Percentiles rank a stretch among this genome's conserved stretches.
Conservation (phyloP, 1,140 invertebrate genomes). For the Drosophila azteca region DNA sequence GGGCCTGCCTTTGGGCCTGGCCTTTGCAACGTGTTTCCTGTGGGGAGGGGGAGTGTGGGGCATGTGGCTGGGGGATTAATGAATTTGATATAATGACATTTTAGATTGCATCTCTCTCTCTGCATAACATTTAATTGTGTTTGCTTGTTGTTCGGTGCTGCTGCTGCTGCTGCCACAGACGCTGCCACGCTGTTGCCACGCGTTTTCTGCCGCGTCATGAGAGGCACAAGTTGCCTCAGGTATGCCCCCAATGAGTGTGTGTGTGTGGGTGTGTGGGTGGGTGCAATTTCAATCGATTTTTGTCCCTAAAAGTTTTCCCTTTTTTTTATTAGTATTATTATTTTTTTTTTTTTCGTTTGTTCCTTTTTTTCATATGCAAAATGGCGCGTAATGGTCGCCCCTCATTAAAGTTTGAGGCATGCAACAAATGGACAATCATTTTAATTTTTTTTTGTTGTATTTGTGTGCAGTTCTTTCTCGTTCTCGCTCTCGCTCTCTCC, state of each 20-base stretch:
- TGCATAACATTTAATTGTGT: conserved; percentile 83
- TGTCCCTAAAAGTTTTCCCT: conserved; percentile 52
- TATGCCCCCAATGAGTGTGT: no score
- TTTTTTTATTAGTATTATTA: no score
- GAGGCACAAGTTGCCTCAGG: conserved; percentile 40
- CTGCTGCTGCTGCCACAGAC: conserved; percentile 6
- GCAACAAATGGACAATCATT: conserved; percentile 60
- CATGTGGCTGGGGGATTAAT: conserved; percentile 51
- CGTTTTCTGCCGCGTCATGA: conserved; percentile 77
- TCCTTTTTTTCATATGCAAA: conserved; percentile 62
- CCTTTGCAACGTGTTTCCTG: conserved; percentile 38
- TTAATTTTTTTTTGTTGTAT: conserved; percentile 6
- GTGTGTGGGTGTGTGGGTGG: conserved; percentile 12
- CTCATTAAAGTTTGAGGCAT: conserved; percentile 62
- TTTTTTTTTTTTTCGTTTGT: background rate
- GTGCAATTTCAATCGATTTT: conserved; percentile 64
- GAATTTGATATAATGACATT: conserved; percentile 83
- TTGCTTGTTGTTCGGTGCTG: conserved; percentile 70
- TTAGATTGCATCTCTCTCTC: conserved; percentile 83
- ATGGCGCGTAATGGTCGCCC: conserved; percentile 59
- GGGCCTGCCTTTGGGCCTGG: conserved; percentile 67
- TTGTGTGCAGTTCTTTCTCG: background rate
- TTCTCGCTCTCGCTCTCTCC: conserved; percentile 5
- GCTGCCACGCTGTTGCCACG: conserved; percentile 46
- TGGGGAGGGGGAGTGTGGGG: conserved; percentile 16